A percentile compares a stretch with the other conserved stretches of the same genome.
These are phyloP conservation scores for Neria commutata DNA, from an alignment of 2,888 invertebrate species.

Conservation along the genomic window DNA sequence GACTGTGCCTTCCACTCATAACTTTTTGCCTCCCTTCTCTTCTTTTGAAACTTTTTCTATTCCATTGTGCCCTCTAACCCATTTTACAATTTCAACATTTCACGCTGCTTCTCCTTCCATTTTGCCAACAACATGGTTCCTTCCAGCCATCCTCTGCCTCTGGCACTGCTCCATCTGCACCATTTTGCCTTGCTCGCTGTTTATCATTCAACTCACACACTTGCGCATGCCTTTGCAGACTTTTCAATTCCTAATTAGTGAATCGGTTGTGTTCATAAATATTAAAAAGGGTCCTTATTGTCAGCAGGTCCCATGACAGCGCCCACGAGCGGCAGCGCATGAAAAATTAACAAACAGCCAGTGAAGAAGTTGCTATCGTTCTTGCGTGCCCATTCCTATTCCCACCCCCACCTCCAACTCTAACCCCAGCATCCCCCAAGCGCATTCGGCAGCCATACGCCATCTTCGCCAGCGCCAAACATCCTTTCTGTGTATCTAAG, in stretches of 20 bases:
- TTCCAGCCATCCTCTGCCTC: not conserved
- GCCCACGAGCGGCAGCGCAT: conserved; percentile 43
- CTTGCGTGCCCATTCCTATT: not conserved
- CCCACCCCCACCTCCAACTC: not conserved
- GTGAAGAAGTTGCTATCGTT: not conserved
- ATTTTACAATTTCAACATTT: not conserved
- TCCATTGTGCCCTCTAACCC: not conserved
- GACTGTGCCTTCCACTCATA: too few relatives aligned
- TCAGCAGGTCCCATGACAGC: not conserved
- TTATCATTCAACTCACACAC: not conserved
- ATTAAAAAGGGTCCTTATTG: conserved; percentile 46
- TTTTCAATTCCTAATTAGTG: conserved; percentile 59
- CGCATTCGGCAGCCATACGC: conserved; percentile 33
- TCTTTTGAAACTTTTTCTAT: not conserved
- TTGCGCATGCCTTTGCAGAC: conserved; percentile 44
- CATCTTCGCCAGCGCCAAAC: conserved; percentile 18
- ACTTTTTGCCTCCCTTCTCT: too few relatives aligned
- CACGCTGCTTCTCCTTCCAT: not conserved
- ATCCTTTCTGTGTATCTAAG: conserved; percentile 13
- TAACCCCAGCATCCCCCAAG: not conserved
- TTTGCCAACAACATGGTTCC: not conserved
- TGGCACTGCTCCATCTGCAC: not conserved
- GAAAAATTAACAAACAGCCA: conserved; percentile 46
- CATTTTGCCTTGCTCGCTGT: not conserved
- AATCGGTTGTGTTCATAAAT: conserved; percentile 54